These are phyloP conservation scores for Motacilla tschutschensis DNA, from an alignment of 2,113 vertebrate genomes.

Conservation along the genomic window DNA sequence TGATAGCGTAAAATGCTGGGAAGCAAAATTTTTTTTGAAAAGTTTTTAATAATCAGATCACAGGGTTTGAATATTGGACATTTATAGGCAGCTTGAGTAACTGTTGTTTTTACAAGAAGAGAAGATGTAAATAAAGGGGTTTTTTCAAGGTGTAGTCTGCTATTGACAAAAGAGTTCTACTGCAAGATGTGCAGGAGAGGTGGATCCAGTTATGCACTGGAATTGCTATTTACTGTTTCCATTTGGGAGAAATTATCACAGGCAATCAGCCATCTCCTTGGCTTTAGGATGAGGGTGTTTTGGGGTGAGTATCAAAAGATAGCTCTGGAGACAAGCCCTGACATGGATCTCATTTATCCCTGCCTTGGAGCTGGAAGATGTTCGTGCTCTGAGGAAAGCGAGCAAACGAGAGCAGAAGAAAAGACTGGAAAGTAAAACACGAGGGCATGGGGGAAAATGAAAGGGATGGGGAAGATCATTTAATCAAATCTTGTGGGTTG, in stretches of 20 bases:
- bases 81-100: background rate
- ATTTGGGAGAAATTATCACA: background rate
- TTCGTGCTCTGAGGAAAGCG: background rate
- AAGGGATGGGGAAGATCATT: background rate
- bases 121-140: background rate
- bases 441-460: background rate
- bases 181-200: background rate
- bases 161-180: background rate
- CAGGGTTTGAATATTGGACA: background rate
- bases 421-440: background rate
- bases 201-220: background rate
- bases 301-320: background rate
- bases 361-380: background rate
- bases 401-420: background rate
- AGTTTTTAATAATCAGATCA: background rate
- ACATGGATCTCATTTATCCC: background rate
- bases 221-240: background rate
- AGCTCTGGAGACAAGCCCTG: background rate
- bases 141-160: background rate
- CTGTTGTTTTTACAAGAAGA: background rate
- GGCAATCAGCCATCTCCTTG: background rate
- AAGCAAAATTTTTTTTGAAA: background rate
- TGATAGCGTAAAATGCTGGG: background rate
- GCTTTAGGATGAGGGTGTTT: background rate
- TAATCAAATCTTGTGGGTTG: constrained; percentile 2